phyloP scores from a whole-genome alignment of 2,797 vertebrate genomes.

The Takifugu ocellatus region DNA sequence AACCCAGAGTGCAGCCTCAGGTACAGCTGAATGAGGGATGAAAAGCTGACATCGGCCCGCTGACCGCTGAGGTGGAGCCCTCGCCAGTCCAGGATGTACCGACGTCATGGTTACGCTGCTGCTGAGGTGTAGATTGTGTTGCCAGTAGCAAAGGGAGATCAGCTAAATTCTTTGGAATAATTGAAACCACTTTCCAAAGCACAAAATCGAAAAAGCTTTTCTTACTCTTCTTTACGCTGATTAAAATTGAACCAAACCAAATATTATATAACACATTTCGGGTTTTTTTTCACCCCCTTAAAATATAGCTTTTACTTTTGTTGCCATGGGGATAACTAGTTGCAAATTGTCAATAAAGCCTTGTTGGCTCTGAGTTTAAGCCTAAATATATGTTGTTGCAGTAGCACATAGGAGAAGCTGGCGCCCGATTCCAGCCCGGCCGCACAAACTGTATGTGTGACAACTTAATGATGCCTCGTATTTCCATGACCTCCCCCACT shows the following conservation, averaged over 20 bases:
- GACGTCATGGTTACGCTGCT: conserved; percentile 34
- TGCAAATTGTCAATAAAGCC: conserved; percentile 38
- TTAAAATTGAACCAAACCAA: conserved; percentile 48
- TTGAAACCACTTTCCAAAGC: conserved; percentile 49
- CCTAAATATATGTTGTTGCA: conserved; percentile 52
- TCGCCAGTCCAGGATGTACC: conserved; percentile 43
- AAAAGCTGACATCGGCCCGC: conserved; percentile 54
- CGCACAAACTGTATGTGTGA: conserved; percentile 54
- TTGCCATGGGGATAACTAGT: conserved; percentile 23
- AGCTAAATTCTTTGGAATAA: conserved; percentile 43
- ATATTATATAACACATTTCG: conserved; percentile 30
- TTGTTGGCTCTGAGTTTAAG: conserved; percentile 38
- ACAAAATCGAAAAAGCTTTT: conserved; percentile 27
- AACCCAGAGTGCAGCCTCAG: conserved; percentile 62
- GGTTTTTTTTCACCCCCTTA: conserved; percentile 34
- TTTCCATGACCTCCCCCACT: conserved; percentile 62
- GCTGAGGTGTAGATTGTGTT: conserved; percentile 53
- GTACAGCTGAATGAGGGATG: conserved; percentile 38
- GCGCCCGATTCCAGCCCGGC: conserved; percentile 23
- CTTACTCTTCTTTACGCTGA: conserved; percentile 41
- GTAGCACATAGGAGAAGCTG: conserved; percentile 59
- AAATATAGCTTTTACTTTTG: conserved; percentile 30
- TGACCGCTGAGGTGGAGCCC: conserved; percentile 48
- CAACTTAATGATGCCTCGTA: conserved; percentile 64
- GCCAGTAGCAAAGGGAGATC: conserved; percentile 38